Evolutionary conservation across 2,113 vertebrate species (phyloP).

Genomic region (Chiloscyllium plagiosum): DNA sequence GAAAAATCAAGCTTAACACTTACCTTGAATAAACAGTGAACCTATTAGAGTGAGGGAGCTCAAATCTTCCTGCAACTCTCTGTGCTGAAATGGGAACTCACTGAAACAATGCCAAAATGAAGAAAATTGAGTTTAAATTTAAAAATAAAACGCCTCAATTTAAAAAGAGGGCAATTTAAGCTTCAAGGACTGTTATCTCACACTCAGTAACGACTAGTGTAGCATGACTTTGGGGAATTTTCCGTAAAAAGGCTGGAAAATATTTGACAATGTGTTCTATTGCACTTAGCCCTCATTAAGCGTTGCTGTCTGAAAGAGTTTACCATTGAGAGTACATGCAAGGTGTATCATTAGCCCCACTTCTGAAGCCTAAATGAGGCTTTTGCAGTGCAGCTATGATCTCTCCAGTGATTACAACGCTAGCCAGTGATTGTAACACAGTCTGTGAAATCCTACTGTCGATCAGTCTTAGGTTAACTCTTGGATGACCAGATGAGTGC

Average conservation of each 20-base stretch:
- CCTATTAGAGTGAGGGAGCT: too few species aligned
- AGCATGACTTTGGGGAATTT: background rate
- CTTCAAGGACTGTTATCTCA: background rate
- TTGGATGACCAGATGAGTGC: background rate
- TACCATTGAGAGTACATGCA: background rate
- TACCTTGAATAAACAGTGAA: background rate
- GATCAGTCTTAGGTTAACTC: background rate
- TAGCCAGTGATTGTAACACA: too few species aligned
- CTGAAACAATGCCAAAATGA: background rate
- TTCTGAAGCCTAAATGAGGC: background rate
- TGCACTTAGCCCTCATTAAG: background rate
- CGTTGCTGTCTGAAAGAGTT: too few species aligned
- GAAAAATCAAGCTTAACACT: background rate
- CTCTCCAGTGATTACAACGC: background rate
- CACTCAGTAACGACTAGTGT: background rate
- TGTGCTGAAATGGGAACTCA: background rate
- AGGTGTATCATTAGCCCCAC: background rate
- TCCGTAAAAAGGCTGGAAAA: background rate
- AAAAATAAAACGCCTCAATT: background rate
- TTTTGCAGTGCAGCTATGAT: background rate
- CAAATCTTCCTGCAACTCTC: background rate
- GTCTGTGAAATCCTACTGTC: background rate
- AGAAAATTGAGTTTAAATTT: background rate
- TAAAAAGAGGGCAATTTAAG: background rate
- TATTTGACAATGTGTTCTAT: background rate